phyloP scores from a whole-genome alignment of 2,113 vertebrate species.

The Xerus inauris region DNA sequence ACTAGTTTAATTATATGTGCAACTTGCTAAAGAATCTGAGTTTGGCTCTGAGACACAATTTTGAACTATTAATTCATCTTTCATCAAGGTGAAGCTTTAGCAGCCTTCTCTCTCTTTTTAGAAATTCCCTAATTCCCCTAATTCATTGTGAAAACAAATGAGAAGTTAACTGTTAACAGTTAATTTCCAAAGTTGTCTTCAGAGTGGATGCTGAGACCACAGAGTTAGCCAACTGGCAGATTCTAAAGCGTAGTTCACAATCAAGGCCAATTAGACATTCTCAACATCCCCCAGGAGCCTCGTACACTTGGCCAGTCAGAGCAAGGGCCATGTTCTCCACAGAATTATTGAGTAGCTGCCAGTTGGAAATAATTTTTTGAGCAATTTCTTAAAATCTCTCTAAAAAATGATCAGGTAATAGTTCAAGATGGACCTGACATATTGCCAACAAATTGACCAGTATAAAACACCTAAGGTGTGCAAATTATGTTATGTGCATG shows the following conservation, averaged over 20 bases:
- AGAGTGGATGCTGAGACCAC: neutral
- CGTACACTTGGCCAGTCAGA: neutral
- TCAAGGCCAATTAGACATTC: neutral
- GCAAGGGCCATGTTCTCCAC: neutral
- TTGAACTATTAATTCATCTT: neutral
- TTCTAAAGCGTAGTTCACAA: neutral
- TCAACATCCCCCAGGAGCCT: neutral
- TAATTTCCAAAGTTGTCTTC: neutral
- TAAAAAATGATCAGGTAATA: neutral
- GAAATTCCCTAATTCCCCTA: neutral
- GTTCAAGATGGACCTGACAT: neutral
- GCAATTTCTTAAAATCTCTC: neutral
- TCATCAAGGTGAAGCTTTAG: neutral
- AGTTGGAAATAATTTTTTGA: neutral
- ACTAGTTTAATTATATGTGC: neutral
- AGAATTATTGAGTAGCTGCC: neutral
- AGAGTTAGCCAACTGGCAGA: neutral
- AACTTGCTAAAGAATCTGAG: neutral
- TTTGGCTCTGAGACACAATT: conserved; percentile 1
- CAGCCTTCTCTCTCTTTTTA: neutral
- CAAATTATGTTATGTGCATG: no score
- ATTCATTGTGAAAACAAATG: neutral
- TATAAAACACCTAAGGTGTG: neutral
- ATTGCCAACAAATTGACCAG: neutral
- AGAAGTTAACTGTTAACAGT: neutral